These are phyloP conservation scores for Scolopax bukidnonensis DNA, from an alignment of 2,797 vertebrate genomes.

Conservation along the genomic window DNA sequence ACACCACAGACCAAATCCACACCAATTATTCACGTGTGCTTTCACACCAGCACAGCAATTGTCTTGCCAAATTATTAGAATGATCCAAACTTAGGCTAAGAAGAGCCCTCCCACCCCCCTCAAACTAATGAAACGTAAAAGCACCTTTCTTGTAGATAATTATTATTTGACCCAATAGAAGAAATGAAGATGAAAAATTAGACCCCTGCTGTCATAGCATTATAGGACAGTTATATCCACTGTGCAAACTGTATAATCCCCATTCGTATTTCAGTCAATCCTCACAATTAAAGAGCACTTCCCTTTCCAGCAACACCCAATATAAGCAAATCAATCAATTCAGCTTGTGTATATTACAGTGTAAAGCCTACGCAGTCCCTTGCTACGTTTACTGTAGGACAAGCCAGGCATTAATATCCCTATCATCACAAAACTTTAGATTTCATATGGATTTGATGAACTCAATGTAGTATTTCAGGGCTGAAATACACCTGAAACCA, in stretches of 20 bases:
- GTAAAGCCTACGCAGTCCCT: background rate
- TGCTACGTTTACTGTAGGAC: background rate
- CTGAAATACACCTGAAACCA: background rate
- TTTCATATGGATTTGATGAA: background rate
- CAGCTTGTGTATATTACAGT: background rate
- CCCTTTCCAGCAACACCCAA: background rate
- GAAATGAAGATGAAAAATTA: background rate
- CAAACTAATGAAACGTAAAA: background rate
- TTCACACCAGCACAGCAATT: background rate
- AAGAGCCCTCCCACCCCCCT: background rate
- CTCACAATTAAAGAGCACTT: background rate
- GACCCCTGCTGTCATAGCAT: background rate
- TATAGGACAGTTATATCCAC: background rate
- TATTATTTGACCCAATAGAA: background rate
- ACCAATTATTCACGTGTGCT: fast-evolving
- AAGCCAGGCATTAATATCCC: background rate
- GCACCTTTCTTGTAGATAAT: background rate
- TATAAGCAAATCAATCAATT: background rate
- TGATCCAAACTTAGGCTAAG: background rate
- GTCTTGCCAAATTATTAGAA: background rate
- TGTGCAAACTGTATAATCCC: background rate
- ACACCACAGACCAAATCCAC: background rate
- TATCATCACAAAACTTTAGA: background rate
- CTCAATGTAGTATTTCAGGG: background rate
- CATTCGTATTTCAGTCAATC: background rate